Evolutionary conservation across 2,113 vertebrate genomes (phyloP), one percentile per base, ranked within the genome.

Genomic region (Brachionichthys hirsutus): DNA sequence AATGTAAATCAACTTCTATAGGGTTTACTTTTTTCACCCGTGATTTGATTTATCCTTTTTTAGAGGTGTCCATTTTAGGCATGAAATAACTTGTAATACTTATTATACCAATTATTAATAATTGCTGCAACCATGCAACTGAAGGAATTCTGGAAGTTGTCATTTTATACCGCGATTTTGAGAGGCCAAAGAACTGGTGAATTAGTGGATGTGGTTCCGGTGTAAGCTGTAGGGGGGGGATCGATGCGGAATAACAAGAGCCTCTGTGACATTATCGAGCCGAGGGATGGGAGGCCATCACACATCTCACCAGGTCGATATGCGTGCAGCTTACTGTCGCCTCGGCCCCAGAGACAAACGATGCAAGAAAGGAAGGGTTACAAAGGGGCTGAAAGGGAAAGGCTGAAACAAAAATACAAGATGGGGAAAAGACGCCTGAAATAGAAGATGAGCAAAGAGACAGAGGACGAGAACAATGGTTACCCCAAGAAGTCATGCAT

Each of bases 241-340:
- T 88, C 84, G 56, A 88, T 87, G 54, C 19, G 3, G 73, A 82
- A 88, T 85, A 88, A 84, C 81, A 82, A 87, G 84, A 75, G 75
- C 77, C 79, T 77, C 57, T 73, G 78, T 80, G 82, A 85, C 85
- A 84, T 84, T 86, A 87, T 79, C 63, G 80, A 85, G 78, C 79
- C 30, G 16, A 54, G 75, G 77, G 70, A 81, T 62, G 70, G 73
- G 58, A 69, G 67, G 62, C 78, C 67, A 56, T 79, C 84, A 62
- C 80, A 84, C 76, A 79, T 82, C 81, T 74, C 57, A 22, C 45
- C 45, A 4, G 69, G 77, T 88, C 85, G 71, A 88, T 88, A 83
- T 43, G 56, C 64, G 79, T 75, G 82, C 81, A 75, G 78, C 68
- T 78, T 42, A 17, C 64, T 73, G 73, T 82, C 72, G 55, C 67